Evolutionary conservation across 2,888 invertebrate species (phyloP), one percentile per base, ranked within the genome.

Genomic region (Idaea straminata): DNA sequence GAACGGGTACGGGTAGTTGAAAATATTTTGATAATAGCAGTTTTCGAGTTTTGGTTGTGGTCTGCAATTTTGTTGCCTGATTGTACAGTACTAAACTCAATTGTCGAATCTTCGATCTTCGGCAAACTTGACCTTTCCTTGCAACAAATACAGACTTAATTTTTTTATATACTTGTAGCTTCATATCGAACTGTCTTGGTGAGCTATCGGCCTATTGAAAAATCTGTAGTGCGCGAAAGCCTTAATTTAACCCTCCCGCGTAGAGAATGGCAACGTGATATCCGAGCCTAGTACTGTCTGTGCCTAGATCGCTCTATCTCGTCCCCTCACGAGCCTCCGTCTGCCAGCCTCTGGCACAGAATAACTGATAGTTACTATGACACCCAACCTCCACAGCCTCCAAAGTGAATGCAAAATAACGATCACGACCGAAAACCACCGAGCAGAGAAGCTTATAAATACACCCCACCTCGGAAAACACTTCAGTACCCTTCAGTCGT

Each of bases 371-470:
- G 47, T 47, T 13, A 47, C 47, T 47, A 47, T 47, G 25, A 25
- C 3, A 25, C 4, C 0, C 47, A 79, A 72, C 75, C 79, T 77
- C 71, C 77, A 72, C 71, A 74, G 74, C 74, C 79, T 77, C 71
- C 78, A 77, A 78, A 84, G 83, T 82, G 83, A 85, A 85, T 82
- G 85, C 83, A 81, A 77, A 79, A 73, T 85, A 83, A 85, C 86
- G 86, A 86, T 84, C 80, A 78, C 74, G 67, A 72, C 74, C 85
- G 85, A 83, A 75, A 76, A 76, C 72, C 63, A 70, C 73, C 86
- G 86, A 84, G 59, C 75, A 75, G 80, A 83, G 82, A 72, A 86
- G 77, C 75, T 85, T 83, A 86, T 85, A 85, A 77, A 83, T 84
- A 83, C 65, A 73, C 69, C 78, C 73, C 71, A 68, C 25, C 72